These are phyloP conservation scores for Macrophya alboannulata DNA, from an alignment of 2,888 invertebrate genomes.

Conservation along the genomic window DNA sequence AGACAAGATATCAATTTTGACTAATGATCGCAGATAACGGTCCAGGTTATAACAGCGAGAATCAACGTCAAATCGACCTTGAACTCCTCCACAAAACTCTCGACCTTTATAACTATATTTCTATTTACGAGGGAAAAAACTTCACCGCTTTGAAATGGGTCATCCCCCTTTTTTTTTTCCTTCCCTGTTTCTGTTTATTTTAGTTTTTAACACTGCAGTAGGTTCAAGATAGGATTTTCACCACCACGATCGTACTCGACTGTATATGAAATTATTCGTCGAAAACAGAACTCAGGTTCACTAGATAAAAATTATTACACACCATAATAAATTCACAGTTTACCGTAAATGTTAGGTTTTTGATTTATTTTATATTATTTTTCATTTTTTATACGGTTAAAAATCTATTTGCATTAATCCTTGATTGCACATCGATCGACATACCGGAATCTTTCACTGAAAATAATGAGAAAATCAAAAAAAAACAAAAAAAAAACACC, in stretches of 20 bases:
- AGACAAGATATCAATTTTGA: background rate
- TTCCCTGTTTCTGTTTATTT: too few relatives aligned
- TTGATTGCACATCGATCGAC: background rate
- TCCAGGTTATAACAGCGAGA: background rate
- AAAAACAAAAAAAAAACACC: background rate
- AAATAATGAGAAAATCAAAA: background rate
- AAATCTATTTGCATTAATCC: slow-evolving; percentile 1
- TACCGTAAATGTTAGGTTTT: background rate
- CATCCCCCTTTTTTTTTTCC: background rate
- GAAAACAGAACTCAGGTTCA: background rate
- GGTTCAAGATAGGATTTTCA: background rate
- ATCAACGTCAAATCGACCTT: background rate
- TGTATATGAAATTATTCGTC: background rate
- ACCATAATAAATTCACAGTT: background rate
- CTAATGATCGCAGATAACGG: background rate
- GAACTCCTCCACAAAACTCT: background rate
- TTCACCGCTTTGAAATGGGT: background rate
- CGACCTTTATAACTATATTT: slow-evolving; percentile 32
- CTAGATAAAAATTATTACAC: background rate
- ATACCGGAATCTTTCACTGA: background rate
- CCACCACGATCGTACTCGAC: background rate
- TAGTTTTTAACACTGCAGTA: background rate
- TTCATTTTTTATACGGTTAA: background rate
- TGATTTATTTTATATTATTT: background rate
- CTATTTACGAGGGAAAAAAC: background rate